These are phyloP conservation scores for Pogonocichla stellata DNA, from an alignment of 2,113 vertebrate genomes.

Conservation along the genomic window DNA sequence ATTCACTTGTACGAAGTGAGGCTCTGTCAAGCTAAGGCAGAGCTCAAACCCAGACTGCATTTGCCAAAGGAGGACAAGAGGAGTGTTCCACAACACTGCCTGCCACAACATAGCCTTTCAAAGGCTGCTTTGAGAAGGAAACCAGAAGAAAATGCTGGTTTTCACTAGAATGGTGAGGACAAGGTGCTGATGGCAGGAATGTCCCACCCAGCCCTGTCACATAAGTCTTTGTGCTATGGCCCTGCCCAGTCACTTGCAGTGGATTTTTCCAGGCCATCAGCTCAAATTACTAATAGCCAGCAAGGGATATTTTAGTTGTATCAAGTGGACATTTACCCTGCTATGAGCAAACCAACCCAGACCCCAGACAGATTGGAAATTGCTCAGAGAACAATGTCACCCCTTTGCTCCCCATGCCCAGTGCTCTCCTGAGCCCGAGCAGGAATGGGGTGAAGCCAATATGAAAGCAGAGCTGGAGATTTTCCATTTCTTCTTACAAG, in stretches of 20 bases:
- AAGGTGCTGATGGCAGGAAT: not conserved
- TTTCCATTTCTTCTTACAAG: slow-evolving; percentile 10
- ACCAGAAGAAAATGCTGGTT: not conserved
- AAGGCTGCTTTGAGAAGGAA: not conserved
- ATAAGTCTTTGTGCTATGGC: not conserved
- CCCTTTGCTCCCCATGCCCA: not conserved
- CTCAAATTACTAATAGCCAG: not conserved
- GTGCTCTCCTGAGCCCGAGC: fast-evolving
- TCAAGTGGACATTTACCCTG: not conserved
- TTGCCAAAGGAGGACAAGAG: not conserved
- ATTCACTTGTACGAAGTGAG: fast-evolving
- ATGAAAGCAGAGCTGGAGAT: not conserved
- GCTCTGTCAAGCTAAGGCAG: not conserved
- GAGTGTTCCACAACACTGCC: not conserved
- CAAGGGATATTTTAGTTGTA: not conserved
- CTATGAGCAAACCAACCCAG: not conserved
- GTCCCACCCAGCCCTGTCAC: not conserved
- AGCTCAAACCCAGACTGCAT: not conserved
- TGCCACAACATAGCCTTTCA: not conserved
- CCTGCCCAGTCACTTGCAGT: not conserved
- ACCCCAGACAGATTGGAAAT: not conserved
- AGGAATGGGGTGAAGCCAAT: not conserved
- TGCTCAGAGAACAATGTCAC: not conserved
- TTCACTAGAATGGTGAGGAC: not conserved
- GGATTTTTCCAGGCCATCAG: not conserved